phyloP scores from a whole-genome alignment of 1,140 invertebrate genomes.

The Bicyclus anynana region DNA sequence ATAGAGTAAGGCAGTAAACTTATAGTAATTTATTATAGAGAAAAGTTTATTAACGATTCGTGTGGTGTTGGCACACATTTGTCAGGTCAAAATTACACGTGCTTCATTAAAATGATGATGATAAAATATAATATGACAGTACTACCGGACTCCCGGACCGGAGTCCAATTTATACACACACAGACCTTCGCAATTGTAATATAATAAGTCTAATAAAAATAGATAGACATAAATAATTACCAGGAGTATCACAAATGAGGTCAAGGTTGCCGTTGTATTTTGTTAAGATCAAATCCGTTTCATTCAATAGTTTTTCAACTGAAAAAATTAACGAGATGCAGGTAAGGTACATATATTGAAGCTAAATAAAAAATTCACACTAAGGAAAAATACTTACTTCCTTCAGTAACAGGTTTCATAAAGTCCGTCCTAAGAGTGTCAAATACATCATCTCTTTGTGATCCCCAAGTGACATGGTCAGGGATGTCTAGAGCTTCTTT shows the following conservation, averaged over 20 bases:
- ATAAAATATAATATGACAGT: no score
- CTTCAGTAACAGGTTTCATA: slow-evolving; percentile 85
- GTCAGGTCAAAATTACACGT: no score
- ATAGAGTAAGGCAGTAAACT: no score
- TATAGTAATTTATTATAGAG: no score
- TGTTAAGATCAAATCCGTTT: slow-evolving; percentile 81
- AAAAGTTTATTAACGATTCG: no score
- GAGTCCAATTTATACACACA: no score
- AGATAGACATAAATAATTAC: slow-evolving; percentile 30
- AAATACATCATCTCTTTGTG: slow-evolving; percentile 81
- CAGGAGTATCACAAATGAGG: slow-evolving; percentile 63
- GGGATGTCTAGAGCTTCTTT: slow-evolving; percentile 81
- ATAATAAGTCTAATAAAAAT: no score
- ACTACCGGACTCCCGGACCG: no score
- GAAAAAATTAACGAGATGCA: slow-evolving; percentile 36
- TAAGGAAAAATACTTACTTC: slow-evolving; percentile 13
- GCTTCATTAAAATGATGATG: no score
- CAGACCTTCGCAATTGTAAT: no score
- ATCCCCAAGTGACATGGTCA: slow-evolving; percentile 80
- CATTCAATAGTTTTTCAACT: slow-evolving; percentile 85
- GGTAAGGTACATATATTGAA: not conserved
- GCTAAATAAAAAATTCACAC: not conserved
- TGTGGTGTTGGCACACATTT: no score
- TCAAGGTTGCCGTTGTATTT: slow-evolving; percentile 84
- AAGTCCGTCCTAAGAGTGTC: slow-evolving; percentile 82